Conservation (phyloP, 37 sponge, comb jelly and placozoan genomes). For the Chondrosia reniformis region DNA sequence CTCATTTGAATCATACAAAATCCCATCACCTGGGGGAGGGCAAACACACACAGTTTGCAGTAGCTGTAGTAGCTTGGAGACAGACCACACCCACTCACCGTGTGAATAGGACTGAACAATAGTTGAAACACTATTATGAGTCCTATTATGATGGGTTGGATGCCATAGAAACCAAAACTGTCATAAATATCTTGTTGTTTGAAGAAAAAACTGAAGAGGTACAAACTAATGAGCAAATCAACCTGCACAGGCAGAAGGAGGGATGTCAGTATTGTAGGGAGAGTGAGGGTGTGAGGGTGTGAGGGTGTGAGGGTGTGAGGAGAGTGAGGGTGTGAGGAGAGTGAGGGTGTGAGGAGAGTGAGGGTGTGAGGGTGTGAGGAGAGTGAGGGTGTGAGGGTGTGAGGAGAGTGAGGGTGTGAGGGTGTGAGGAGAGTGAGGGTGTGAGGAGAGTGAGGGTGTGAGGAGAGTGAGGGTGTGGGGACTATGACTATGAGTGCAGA, state of each 20-base stretch:
- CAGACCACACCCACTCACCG: not conserved
- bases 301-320: too few species aligned
- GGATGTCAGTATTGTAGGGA: too few species aligned
- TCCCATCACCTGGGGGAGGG: conserved; percentile 36
- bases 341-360: too few species aligned
- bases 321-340: too few species aligned
- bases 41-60: not conserved
- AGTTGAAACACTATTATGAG: conserved; percentile 75
- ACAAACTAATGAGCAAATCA: conserved; percentile 58
- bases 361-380: too few species aligned
- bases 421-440: too few species aligned
- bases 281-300: too few species aligned
- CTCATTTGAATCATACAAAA: conserved; percentile 68
- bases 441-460: too few species aligned
- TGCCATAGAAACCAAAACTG: conserved; percentile 86
- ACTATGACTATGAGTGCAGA: too few species aligned
- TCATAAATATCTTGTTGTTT: conserved; percentile 67
- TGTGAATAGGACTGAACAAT: conserved; percentile 46
- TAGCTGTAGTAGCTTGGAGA: not conserved
- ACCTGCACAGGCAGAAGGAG: conserved; percentile 29
- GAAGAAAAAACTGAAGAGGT: conserved; percentile 77
- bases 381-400: too few species aligned
- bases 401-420: too few species aligned
- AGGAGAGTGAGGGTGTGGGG: too few species aligned
- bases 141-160: conserved; percentile 83